Conservation (phyloP, 2,797 vertebrate species). For the Ambastaia sidthimunki region DNA sequence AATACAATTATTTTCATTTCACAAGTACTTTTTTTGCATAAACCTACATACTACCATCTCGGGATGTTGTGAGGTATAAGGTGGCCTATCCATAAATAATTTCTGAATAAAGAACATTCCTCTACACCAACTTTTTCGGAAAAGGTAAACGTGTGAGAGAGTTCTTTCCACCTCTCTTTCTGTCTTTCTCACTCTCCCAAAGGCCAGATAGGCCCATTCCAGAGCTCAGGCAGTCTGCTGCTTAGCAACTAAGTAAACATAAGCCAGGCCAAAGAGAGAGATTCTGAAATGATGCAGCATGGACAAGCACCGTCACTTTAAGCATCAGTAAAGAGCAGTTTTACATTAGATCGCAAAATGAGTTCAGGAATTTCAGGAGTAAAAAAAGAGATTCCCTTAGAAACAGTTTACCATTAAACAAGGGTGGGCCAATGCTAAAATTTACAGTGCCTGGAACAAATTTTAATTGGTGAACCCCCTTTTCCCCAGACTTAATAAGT, state of each 20-base stretch:
- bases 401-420: slow-evolving; percentile 13
- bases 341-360: slow-evolving; percentile 19
- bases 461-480: too few relatives aligned
- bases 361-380: slow-evolving; percentile 19
- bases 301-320: slow-evolving; percentile 24
- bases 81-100: neutral
- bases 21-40: neutral
- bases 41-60: neutral
- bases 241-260: slow-evolving; percentile 63
- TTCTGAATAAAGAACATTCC: neutral
- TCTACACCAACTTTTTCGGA: neutral
- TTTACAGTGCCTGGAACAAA: neutral
- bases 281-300: slow-evolving; percentile 36
- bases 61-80: neutral
- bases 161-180: slow-evolving; percentile 27
- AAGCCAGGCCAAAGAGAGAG: slow-evolving; percentile 61
- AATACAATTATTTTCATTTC: neutral
- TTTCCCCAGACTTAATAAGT: too few relatives aligned
- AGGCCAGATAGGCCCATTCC: slow-evolving; percentile 58
- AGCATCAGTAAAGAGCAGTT: slow-evolving; percentile 1
- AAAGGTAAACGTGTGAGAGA: slow-evolving; percentile 29
- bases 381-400: slow-evolving; percentile 17
- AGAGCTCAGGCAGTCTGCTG: slow-evolving; percentile 50
- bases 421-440: neutral
- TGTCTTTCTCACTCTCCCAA: slow-evolving; percentile 46